These are phyloP conservation scores for Bos indicus DNA, from an alignment of 2,113 vertebrate genomes.

Conservation along the genomic window DNA sequence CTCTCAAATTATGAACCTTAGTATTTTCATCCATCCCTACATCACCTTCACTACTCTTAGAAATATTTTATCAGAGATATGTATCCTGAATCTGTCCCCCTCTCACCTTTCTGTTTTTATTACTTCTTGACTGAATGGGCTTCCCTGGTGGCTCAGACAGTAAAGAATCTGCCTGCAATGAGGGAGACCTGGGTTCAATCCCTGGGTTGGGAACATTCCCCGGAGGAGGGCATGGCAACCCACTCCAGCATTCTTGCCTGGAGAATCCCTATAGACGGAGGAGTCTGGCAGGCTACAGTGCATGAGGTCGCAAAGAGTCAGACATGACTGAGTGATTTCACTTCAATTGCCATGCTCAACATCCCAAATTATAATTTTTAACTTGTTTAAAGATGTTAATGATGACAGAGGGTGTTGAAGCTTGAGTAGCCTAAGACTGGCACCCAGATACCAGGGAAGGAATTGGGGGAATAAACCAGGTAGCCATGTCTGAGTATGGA, in stretches of 20 bases:
- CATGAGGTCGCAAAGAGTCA: fast-evolving
- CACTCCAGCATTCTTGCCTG: not conserved
- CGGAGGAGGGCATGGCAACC: not conserved
- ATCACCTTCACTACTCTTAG: fast-evolving
- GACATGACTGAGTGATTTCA: not conserved
- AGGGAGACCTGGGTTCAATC: not conserved
- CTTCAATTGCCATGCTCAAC: not conserved
- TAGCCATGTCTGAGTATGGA: fast-evolving
- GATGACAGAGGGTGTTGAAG: not conserved
- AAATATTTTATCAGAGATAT: not conserved
- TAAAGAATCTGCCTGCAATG: not conserved
- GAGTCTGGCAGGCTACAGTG: not conserved
- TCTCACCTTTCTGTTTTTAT: not conserved
- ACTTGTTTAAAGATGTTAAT: not conserved
- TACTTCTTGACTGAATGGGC: not conserved
- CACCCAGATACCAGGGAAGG: not conserved
- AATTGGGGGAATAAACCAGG: not conserved
- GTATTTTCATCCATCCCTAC: not conserved
- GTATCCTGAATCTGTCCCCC: not conserved
- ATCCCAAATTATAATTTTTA: not conserved
- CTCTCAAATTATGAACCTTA: not conserved
- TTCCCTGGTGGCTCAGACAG: not conserved
- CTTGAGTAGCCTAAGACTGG: not conserved
- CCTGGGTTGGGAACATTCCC: not conserved
- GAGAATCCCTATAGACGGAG: not conserved